Evolutionary conservation across 2,113 vertebrate genomes (phyloP).

Genomic region (Lagenorhynchus albirostris): DNA sequence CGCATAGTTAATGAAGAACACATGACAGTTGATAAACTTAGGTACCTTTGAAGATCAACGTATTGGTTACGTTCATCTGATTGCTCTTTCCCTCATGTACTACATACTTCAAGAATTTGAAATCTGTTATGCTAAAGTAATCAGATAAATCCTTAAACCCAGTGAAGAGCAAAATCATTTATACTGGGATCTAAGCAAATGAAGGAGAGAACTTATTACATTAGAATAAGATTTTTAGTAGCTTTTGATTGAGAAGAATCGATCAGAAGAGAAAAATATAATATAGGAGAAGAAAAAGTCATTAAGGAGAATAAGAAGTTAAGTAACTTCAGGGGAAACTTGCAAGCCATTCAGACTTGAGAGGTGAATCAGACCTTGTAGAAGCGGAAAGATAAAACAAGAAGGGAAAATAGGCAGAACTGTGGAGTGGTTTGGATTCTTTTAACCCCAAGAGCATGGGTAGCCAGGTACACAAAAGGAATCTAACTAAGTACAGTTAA

Average conservation of each 20-base stretch:
- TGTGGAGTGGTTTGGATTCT: background rate
- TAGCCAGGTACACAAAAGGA: background rate
- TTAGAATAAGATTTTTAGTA: background rate
- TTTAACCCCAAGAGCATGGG: background rate
- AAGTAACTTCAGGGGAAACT: background rate
- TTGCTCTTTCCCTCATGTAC: background rate
- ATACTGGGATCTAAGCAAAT: background rate
- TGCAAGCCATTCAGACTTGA: background rate
- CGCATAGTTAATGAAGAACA: background rate
- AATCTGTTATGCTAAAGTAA: background rate
- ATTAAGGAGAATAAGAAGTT: background rate
- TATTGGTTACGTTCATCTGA: background rate
- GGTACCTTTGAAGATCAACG: background rate
- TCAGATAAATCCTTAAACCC: background rate
- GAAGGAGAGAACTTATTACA: background rate
- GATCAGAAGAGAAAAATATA: background rate
- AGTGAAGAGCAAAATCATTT: conserved; percentile 2
- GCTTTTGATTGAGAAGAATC: background rate
- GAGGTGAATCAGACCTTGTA: background rate
- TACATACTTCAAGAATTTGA: background rate
- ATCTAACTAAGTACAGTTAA: background rate
- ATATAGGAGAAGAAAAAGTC: background rate
- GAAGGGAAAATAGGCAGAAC: background rate
- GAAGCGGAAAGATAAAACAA: background rate
- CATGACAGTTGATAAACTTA: background rate